Evolutionary conservation across 2,113 vertebrate genomes (phyloP).

Genomic region (Xiphorhynchus elegans): DNA sequence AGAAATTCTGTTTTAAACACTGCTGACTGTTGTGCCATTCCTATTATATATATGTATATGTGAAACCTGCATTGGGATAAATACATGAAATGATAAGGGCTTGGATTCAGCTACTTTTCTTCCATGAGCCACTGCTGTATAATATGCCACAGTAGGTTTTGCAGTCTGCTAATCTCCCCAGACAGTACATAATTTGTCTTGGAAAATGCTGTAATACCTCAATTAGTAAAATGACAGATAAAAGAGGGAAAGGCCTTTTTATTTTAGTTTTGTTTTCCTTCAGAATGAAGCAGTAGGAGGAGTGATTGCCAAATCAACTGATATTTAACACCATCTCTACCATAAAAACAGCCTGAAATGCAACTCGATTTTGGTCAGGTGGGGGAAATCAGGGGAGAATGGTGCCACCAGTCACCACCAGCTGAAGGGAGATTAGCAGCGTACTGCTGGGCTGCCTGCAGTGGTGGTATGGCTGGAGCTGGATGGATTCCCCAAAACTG

Average conservation of each 20-base stretch:
- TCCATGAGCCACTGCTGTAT: constrained; percentile 4
- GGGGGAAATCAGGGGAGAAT: not conserved
- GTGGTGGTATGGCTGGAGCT: not conserved
- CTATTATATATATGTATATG: not conserved
- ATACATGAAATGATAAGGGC: not conserved
- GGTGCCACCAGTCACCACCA: fast-evolving
- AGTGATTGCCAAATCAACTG: not conserved
- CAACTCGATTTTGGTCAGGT: not conserved
- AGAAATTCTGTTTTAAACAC: constrained; percentile 53
- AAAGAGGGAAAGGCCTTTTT: constrained; percentile 21
- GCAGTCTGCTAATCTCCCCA: constrained; percentile 54
- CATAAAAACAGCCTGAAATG: not conserved
- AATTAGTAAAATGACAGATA: constrained; percentile 72
- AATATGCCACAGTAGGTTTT: constrained; percentile 60
- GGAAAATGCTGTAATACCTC: constrained; percentile 71
- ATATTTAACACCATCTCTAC: constrained; percentile 13
- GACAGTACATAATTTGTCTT: constrained; percentile 64
- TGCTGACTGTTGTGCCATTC: constrained; percentile 31
- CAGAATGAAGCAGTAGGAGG: constrained; percentile 6
- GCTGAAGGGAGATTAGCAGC: not conserved
- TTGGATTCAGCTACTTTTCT: constrained; percentile 23
- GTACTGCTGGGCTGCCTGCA: not conserved
- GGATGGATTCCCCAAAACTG: not conserved
- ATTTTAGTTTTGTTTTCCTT: constrained; percentile 37
- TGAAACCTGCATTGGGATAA: constrained; percentile 4